These are phyloP conservation scores for Meloidogyne hapla DNA, from an alignment of 1,140 invertebrate genomes.

Conservation along the genomic window DNA sequence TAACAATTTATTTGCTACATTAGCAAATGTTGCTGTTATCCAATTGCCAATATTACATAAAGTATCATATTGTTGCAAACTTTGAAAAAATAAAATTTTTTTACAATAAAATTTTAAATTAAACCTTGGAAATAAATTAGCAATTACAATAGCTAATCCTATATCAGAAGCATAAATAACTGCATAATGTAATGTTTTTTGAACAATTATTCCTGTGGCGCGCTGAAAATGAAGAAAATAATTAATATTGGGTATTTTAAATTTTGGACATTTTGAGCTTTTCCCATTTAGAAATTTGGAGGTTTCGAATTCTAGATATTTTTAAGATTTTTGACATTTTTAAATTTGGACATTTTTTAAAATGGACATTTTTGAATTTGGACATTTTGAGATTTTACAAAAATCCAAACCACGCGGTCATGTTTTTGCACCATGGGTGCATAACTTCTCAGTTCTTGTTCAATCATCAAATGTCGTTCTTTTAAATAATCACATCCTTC, in stretches of 20 bases:
- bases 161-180: conserved; percentile 16
- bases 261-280: background rate
- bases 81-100: background rate
- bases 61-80: conserved; percentile 19
- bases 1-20: background rate
- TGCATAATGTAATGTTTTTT: conserved; percentile 14
- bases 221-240: conserved; percentile 3
- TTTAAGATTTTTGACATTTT: too few relatives aligned
- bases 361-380: background rate
- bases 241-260: too few relatives aligned
- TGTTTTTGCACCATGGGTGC: too few relatives aligned
- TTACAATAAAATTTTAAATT: background rate
- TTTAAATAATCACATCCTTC: too few relatives aligned
- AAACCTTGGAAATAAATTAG: conserved; percentile 8
- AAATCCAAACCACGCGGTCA: too few relatives aligned
- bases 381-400: background rate
- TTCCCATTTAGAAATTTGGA: too few relatives aligned
- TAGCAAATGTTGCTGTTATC: background rate
- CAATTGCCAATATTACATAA: conserved; percentile 14
- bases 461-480: too few relatives aligned
- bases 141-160: background rate
- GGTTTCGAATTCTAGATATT: too few relatives aligned
- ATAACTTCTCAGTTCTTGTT: too few relatives aligned
- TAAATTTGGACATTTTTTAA: too few relatives aligned
- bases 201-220: conserved; percentile 11